Conservation (phyloP, 2,797 vertebrate genomes). For the Champsocephalus esox region DNA sequence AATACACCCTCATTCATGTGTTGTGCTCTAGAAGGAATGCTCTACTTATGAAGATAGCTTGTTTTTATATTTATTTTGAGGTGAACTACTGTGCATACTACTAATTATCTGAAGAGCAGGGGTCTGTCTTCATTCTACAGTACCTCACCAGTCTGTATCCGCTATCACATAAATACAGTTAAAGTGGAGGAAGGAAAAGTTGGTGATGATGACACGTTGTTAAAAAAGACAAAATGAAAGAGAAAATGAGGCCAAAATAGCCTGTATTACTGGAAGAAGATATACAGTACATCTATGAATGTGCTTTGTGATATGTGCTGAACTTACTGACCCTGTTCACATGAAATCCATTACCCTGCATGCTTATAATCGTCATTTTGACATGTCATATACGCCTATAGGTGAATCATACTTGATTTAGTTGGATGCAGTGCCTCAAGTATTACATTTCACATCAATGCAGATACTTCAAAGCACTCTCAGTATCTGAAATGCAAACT, state of each 20-base stretch:
- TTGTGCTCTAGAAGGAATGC: conserved; percentile 15
- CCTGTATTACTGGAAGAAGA: background rate
- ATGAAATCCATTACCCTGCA: background rate
- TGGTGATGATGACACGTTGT: background rate
- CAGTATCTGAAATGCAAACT: conserved; percentile 22
- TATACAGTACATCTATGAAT: background rate
- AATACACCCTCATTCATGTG: conserved; percentile 49
- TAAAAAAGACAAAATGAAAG: background rate
- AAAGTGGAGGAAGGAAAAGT: background rate
- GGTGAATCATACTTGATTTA: conserved; percentile 25
- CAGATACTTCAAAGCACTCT: conserved; percentile 42
- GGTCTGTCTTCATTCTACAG: conserved; percentile 5
- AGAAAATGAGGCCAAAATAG: background rate
- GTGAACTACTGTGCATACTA: conserved; percentile 23
- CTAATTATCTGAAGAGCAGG: conserved; percentile 29
- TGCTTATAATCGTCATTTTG: conserved; percentile 18
- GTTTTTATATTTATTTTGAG: conserved; percentile 48
- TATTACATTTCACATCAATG: conserved; percentile 36
- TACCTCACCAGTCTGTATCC: background rate
- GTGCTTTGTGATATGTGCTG: conserved; percentile 6
- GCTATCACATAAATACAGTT: conserved; percentile 11
- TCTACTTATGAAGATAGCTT: conserved; percentile 26
- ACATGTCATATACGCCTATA: conserved; percentile 18
- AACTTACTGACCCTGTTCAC: conserved; percentile 11
- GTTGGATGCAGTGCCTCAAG: conserved; percentile 13